Percentiles rank a stretch among this genome's conserved stretches.
Conservation (phyloP, 2,113 vertebrate species). For the Tenebrosternarchus preto region DNA sequence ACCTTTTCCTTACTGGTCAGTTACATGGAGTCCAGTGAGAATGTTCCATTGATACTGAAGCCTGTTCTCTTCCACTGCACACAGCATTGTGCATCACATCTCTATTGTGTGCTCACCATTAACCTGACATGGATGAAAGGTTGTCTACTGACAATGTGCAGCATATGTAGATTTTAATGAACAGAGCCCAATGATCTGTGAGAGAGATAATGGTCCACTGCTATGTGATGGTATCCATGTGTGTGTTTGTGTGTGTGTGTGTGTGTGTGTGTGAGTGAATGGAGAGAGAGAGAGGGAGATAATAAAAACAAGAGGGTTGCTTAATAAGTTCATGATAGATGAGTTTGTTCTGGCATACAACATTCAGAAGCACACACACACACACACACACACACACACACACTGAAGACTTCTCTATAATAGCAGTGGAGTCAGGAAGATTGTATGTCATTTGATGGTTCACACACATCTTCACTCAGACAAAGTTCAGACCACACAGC, state of each 20-base stretch:
- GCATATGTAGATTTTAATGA: conserved; percentile 28
- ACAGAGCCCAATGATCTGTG: conserved; percentile 71
- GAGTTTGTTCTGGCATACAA: conserved; percentile 58
- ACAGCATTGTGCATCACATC: too few species aligned
- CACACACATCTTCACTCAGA: conserved; percentile 26
- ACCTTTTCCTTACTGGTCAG: too few species aligned
- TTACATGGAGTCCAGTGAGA: too few species aligned
- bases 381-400: conserved; percentile 14
- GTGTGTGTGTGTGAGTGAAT: background rate
- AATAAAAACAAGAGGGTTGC: conserved; percentile 70
- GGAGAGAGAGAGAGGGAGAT: conserved; percentile 32
- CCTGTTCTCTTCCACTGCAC: too few species aligned
- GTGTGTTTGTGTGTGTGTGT: background rate
- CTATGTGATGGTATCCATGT: background rate
- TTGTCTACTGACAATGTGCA: conserved; percentile 1
- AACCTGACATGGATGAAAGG: too few species aligned
- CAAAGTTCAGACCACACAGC: background rate
- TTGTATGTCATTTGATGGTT: background rate
- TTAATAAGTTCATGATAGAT: conserved; percentile 74
- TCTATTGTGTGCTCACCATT: too few species aligned
- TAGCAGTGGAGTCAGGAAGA: too few species aligned
- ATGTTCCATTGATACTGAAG: too few species aligned
- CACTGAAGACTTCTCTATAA: background rate
- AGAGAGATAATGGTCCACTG: conserved; percentile 66
- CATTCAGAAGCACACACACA: conserved; percentile 42